Conservation (phyloP, 2,797 vertebrate genomes). For the Sciaenops ocellatus region DNA sequence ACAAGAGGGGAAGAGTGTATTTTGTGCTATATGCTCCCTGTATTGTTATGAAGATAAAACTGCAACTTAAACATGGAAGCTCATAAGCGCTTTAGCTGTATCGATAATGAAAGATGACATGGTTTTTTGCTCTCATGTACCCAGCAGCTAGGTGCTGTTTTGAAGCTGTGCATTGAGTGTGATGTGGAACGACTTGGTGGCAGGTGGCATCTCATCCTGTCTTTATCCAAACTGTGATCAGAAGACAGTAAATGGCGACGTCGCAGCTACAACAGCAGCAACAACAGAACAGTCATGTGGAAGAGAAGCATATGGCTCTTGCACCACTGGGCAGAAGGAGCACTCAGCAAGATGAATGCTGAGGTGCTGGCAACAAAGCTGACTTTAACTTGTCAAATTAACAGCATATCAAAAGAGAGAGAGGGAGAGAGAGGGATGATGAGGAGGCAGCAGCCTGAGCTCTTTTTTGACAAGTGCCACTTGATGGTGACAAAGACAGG, state of each 20-base stretch:
- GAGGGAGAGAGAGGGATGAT: slow-evolving; percentile 34
- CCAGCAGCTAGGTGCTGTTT: slow-evolving; percentile 57
- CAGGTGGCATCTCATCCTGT: slow-evolving; percentile 76
- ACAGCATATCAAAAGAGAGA: slow-evolving; percentile 71
- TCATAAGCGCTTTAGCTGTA: slow-evolving; percentile 49
- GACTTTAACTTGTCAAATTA: slow-evolving; percentile 88
- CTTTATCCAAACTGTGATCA: slow-evolving; percentile 76
- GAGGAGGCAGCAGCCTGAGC: slow-evolving; percentile 52
- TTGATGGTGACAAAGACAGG: slow-evolving; percentile 71
- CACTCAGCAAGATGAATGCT: slow-evolving; percentile 75
- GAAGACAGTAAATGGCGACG: slow-evolving; percentile 71
- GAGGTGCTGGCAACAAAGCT: slow-evolving; percentile 80
- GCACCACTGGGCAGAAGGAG: slow-evolving; percentile 81
- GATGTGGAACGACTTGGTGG: slow-evolving; percentile 66
- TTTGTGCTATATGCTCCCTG: slow-evolving; percentile 57
- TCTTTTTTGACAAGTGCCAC: slow-evolving; percentile 72
- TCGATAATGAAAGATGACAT: slow-evolving; percentile 72
- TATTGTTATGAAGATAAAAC: slow-evolving; percentile 47
- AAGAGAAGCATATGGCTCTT: slow-evolving; percentile 82
- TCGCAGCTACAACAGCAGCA: slow-evolving; percentile 59
- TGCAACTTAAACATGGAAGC: slow-evolving; percentile 54
- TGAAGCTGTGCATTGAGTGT: slow-evolving; percentile 54
- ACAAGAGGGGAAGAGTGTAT: slow-evolving; percentile 53
- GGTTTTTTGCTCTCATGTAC: slow-evolving; percentile 53
- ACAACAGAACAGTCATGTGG: slow-evolving; percentile 73